These are phyloP conservation scores for Mallotus villosus DNA, from an alignment of 2,797 vertebrate genomes.

Conservation along the genomic window DNA sequence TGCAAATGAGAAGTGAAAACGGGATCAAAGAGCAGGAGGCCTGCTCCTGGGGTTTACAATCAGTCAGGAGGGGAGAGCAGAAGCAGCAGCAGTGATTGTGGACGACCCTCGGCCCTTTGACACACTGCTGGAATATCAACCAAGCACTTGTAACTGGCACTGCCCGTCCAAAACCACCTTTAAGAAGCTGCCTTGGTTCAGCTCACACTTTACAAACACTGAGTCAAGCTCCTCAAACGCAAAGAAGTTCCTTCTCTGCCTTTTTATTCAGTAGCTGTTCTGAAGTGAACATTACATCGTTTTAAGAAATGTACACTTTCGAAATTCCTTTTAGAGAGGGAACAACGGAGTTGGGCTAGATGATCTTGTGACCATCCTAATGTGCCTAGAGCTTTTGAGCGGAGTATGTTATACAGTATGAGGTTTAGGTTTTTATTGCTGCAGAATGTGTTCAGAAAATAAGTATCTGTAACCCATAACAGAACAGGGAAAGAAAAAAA, in stretches of 20 bases:
- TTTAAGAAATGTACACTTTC: neutral
- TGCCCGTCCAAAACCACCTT: neutral
- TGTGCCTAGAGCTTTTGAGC: neutral
- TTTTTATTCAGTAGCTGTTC: neutral
- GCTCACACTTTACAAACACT: neutral
- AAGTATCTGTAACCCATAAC: no score
- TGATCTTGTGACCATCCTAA: no score
- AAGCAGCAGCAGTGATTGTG: conserved; percentile 1
- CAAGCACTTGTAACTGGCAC: neutral
- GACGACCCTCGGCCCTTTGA: conserved; percentile 33
- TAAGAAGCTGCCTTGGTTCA: neutral
- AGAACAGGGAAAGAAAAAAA: neutral
- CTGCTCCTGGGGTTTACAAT: conserved; percentile 30
- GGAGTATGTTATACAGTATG: neutral
- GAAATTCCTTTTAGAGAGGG: neutral
- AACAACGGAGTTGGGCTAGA: no score
- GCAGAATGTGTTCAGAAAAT: neutral
- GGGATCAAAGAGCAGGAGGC: conserved; percentile 46
- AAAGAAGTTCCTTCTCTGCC: neutral
- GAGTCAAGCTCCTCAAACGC: neutral
- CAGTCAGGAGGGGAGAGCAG: neutral
- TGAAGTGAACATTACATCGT: neutral
- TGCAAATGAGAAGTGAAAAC: conserved; percentile 25
- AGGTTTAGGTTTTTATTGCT: neutral
- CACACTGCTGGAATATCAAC: conserved; percentile 18